A percentile compares a stretch with the other conserved stretches of the same genome.
Evolutionary conservation across 2,113 vertebrate genomes (phyloP).

Genomic region (Ploceus nigricollis): DNA sequence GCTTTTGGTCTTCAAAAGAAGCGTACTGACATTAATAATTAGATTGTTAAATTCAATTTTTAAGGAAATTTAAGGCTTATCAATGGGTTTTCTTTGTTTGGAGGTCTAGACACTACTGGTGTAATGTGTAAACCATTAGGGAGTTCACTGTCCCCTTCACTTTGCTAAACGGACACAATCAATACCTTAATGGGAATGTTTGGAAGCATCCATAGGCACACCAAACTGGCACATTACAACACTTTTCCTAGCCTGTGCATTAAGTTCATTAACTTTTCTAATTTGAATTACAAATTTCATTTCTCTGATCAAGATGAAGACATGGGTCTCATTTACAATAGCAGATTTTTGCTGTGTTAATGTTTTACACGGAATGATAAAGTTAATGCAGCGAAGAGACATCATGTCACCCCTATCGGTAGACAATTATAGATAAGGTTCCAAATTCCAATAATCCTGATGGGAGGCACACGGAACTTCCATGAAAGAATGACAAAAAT

Average conservation of each 20-base stretch:
- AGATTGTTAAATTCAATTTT: neutral
- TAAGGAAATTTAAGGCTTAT: neutral
- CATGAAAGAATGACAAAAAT: slow-evolving; percentile 25
- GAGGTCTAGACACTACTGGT: neutral
- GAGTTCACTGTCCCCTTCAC: slow-evolving; percentile 32
- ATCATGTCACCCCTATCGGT: slow-evolving; percentile 27
- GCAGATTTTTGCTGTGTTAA: slow-evolving; percentile 66
- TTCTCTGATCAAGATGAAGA: slow-evolving; percentile 68
- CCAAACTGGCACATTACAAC: slow-evolving; percentile 68
- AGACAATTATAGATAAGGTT: slow-evolving; percentile 60
- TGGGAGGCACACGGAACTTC: neutral
- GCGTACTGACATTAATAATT: neutral
- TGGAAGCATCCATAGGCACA: slow-evolving; percentile 60
- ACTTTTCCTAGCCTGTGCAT: slow-evolving; percentile 54
- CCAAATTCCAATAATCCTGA: slow-evolving; percentile 55
- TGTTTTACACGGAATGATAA: slow-evolving; percentile 65
- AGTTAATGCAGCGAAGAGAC: slow-evolving; percentile 63
- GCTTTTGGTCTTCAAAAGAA: neutral
- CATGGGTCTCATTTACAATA: slow-evolving; percentile 61
- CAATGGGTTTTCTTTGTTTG: neutral
- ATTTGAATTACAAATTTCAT: slow-evolving; percentile 77
- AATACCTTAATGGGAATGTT: slow-evolving; percentile 71
- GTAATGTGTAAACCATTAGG: slow-evolving; percentile 27
- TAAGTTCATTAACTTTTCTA: slow-evolving; percentile 75
- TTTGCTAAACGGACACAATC: slow-evolving; percentile 69